Conservation (phyloP, 2,888 invertebrate genomes). For the Spilarctia lutea region DNA sequence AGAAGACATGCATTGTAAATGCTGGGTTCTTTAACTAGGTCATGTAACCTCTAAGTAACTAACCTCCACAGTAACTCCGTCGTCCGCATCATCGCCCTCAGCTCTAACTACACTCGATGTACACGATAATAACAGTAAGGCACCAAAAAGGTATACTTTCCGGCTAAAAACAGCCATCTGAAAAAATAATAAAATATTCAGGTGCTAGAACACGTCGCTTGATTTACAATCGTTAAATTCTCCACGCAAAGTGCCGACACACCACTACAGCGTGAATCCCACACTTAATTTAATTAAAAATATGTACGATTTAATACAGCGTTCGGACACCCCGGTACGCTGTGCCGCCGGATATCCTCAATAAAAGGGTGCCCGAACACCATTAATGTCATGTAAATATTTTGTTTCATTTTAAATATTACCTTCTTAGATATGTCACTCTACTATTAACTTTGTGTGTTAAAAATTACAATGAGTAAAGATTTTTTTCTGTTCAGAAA, state of each 20-base stretch:
- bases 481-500: conserved; percentile 33
- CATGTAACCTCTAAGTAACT: conserved; percentile 63
- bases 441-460: conserved; percentile 33
- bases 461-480: conserved; percentile 23
- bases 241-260: conserved; percentile 22
- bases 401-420: conserved; percentile 31
- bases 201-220: conserved; percentile 39
- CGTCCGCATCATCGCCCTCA: conserved; percentile 66
- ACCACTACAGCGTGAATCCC: conserved; percentile 15
- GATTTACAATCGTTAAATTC: conserved; percentile 21
- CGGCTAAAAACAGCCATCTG: conserved; percentile 77
- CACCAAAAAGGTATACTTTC: conserved; percentile 64
- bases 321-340: conserved; percentile 28
- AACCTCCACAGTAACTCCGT: conserved; percentile 79
- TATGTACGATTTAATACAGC: conserved; percentile 31
- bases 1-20: conserved; percentile 1
- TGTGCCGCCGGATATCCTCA: conserved; percentile 73
- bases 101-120: conserved; percentile 56
- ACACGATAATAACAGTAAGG: conserved; percentile 66
- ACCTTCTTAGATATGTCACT: conserved; percentile 39
- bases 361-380: conserved; percentile 55
- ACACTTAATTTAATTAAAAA: conserved; percentile 51
- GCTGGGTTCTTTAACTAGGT: conserved; percentile 49
- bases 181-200: conserved; percentile 52
- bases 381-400: conserved; percentile 33